These are phyloP conservation scores for Hydrozoanthus tunicans DNA, from an alignment of 64 coral and sea anemone genomes.

Conservation along the genomic window DNA sequence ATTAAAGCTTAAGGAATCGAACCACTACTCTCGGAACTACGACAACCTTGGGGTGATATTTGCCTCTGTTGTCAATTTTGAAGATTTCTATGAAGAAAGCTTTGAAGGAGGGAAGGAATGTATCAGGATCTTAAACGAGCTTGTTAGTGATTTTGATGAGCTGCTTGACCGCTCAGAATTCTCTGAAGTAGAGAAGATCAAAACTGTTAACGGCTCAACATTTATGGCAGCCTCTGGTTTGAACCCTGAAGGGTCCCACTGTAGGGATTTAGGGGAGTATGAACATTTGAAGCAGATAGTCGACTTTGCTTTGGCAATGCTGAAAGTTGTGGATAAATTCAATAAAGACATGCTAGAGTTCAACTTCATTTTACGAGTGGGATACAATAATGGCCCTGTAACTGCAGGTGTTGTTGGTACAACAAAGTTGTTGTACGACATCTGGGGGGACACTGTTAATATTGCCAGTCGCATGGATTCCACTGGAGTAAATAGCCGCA, in stretches of 20 bases:
- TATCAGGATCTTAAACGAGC: slow-evolving; percentile 95
- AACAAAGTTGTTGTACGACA: slow-evolving; percentile 96
- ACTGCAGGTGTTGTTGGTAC: slow-evolving; percentile 98
- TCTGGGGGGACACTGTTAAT: slow-evolving; percentile 99
- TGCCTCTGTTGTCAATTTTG: slow-evolving; percentile 98
- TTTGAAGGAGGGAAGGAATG: slow-evolving; percentile 99
- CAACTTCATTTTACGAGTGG: slow-evolving; percentile 88
- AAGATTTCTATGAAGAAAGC: slow-evolving; percentile 99
- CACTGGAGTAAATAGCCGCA: slow-evolving; percentile 76
- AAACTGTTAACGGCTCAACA: slow-evolving; percentile 98
- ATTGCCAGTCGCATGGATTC: slow-evolving; percentile 99
- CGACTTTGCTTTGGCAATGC: slow-evolving; percentile 95
- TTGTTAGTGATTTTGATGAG: slow-evolving; percentile 99
- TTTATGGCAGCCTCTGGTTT: slow-evolving; percentile 98
- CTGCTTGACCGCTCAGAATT: slow-evolving; percentile 82
- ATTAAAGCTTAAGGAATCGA: slow-evolving; percentile 79
- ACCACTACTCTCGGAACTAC: slow-evolving; percentile 96
- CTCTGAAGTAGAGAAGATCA: slow-evolving; percentile 98
- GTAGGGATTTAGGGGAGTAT: slow-evolving; percentile 57
- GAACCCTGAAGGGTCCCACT: slow-evolving; percentile 60
- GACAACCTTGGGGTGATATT: slow-evolving; percentile 98
- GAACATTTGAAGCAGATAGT: slow-evolving; percentile 95
- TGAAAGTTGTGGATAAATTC: slow-evolving; percentile 89
- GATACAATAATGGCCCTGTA: slow-evolving; percentile 94
- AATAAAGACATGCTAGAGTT: slow-evolving; percentile 98